These are phyloP conservation scores for Baryphthengus martii DNA, from an alignment of 2,113 vertebrate genomes.

Conservation along the genomic window DNA sequence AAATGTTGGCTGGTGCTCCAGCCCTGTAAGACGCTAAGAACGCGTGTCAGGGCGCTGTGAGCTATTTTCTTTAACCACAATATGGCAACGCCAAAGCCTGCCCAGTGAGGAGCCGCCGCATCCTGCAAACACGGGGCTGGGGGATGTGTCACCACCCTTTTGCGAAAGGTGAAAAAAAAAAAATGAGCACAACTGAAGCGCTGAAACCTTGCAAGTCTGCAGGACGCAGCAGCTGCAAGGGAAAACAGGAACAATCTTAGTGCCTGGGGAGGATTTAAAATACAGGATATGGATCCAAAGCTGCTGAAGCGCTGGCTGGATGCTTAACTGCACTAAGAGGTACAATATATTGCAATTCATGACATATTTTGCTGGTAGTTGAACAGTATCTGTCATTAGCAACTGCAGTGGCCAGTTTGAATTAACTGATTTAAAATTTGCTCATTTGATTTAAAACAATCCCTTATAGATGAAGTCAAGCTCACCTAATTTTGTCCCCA, in stretches of 20 bases:
- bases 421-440: background rate
- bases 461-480: background rate
- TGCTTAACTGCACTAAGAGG: fast-evolving
- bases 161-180: background rate
- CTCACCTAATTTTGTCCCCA: background rate
- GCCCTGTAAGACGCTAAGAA: background rate
- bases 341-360: background rate
- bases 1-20: background rate
- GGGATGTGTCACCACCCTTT: background rate
- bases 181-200: background rate
- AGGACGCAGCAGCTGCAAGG: background rate
- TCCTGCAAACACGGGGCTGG: background rate
- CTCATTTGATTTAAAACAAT: background rate
- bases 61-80: background rate
- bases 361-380: fast-evolving
- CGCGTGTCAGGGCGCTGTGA: background rate
- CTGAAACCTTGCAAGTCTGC: background rate
- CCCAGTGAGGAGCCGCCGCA: background rate
- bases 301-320: background rate
- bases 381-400: too few species aligned
- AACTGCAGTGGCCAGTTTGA: background rate
- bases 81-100: fast-evolving
- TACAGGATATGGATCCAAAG: background rate
- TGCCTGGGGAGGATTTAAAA: background rate
- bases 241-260: fast-evolving